Base-by-base conservation (phyloP, 2,888 invertebrate species). In the Drosophila diplacantha region DNA sequence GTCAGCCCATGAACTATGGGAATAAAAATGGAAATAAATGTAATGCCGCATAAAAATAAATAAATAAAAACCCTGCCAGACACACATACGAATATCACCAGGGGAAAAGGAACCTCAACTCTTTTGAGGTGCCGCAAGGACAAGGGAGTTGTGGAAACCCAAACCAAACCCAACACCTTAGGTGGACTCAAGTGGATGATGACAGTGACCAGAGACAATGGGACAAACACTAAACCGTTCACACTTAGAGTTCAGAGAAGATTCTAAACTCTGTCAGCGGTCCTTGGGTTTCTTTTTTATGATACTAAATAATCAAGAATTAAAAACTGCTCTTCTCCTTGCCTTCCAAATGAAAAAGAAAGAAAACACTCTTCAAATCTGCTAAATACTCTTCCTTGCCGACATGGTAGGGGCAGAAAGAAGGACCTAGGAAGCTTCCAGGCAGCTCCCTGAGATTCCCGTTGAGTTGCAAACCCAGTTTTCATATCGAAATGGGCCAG, bases 11-110 rank as follows among this genome's bases (percentile, higher is more conserved):
- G 63, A 52, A 46, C 44, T 74, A 57, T 67, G 57, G 51, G 58
- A 76, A 82, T 76, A 74, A 73, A 82, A 73, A 80, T 60, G 51
- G 71, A 82, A 76, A 75, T 80, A 75, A 80, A 80, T 80, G 77
- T 74, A 74, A 69, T 78, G 75, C 74, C 57, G 73, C 79, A 75
- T 75, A 69, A 69, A 78, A 74, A 76, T 74, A 78, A 77, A 75
- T 71, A 78, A 76, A 78, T 75, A 75, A 80, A 79, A 61, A 66
- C 66, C 69, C 63, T 74, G 12, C 3, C 26, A 73, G 26, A 9
- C 26, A 68, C 41, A 41, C 58, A 55, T 38, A 43, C 70, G 37
- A 71, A 74, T 56, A 65, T 59, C 52, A 64, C 50, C 16, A 24
- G 18, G 11, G 35, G 8, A 16, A 26, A 4, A 16, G 43, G 16